Evolutionary conservation across 2,888 invertebrate genomes (phyloP).

Genomic region (Philereme vetulata): DNA sequence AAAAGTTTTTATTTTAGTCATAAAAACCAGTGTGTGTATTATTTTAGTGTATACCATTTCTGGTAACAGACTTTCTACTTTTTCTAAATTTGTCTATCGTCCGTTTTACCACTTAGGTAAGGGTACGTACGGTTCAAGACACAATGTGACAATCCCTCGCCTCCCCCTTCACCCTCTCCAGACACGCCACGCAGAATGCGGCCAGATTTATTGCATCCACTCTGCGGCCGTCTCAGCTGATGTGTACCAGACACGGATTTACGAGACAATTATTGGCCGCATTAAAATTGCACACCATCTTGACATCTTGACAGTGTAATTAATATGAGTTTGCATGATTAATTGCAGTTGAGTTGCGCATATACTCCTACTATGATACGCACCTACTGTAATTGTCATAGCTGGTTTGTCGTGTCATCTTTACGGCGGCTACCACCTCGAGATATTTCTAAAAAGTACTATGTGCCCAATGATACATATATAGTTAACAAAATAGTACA

Average conservation of each 20-base stretch:
- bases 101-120: too few relatives aligned
- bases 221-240: constrained; percentile 37
- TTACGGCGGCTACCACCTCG: too few relatives aligned
- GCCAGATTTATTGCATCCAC: constrained; percentile 41
- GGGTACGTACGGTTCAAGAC: neutral
- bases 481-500: too few relatives aligned
- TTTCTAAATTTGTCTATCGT: too few relatives aligned
- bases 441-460: too few relatives aligned
- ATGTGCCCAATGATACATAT: too few relatives aligned
- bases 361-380: neutral
- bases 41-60: too few relatives aligned
- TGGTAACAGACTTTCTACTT: too few relatives aligned
- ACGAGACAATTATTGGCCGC: constrained; percentile 40
- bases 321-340: constrained; percentile 26
- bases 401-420: too few relatives aligned
- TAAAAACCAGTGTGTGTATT: too few relatives aligned
- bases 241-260: constrained; percentile 34
- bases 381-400: neutral
- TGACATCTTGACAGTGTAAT: constrained; percentile 29
- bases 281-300: constrained; percentile 36
- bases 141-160: constrained; percentile 10
- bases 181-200: constrained; percentile 33
- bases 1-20: too few relatives aligned
- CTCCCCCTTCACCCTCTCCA: constrained; percentile 8
- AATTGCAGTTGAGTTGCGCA: constrained; percentile 8